These are phyloP conservation scores for Anser cygnoides DNA, from an alignment of 2,113 vertebrate species.

Conservation along the genomic window DNA sequence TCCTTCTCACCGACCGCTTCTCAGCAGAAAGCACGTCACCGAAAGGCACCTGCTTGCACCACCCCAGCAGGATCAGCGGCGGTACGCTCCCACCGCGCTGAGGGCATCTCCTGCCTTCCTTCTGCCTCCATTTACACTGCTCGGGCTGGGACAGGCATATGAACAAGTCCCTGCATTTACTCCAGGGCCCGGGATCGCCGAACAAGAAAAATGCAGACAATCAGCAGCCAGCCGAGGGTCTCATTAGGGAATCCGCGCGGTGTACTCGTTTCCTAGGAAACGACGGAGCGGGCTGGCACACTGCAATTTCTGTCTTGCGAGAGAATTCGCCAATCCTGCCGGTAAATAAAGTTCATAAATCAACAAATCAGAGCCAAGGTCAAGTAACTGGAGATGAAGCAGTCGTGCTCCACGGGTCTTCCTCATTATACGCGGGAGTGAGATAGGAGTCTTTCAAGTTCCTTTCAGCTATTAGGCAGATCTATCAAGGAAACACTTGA, in stretches of 20 bases:
- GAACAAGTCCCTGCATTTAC: slow-evolving; percentile 53
- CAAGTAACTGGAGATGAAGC: slow-evolving; percentile 46
- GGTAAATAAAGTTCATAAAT: slow-evolving; percentile 70
- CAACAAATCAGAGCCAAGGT: slow-evolving; percentile 65
- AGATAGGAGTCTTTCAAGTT: neutral
- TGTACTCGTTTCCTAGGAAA: slow-evolving; percentile 70
- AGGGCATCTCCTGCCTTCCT: slow-evolving; percentile 29
- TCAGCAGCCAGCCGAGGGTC: slow-evolving; percentile 64
- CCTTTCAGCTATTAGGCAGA: neutral
- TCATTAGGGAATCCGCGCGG: slow-evolving; percentile 67
- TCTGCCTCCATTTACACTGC: slow-evolving; percentile 44
- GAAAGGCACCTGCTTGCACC: slow-evolving; percentile 17
- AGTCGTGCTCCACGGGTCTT: neutral
- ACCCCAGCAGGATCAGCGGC: neutral
- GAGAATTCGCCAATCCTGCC: slow-evolving; percentile 61
- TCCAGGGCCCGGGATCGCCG: slow-evolving; percentile 63
- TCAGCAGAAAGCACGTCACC: slow-evolving; percentile 2
- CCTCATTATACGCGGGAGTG: neutral
- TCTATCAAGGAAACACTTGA: slow-evolving; percentile 7
- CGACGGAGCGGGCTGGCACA: slow-evolving; percentile 46
- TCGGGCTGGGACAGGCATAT: neutral
- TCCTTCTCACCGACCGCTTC: neutral
- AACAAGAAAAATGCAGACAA: slow-evolving; percentile 64
- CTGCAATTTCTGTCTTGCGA: slow-evolving; percentile 68
- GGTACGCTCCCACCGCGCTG: neutral